These are phyloP conservation scores for Patella caerulea DNA, from an alignment of 2,888 invertebrate species.

Conservation along the genomic window DNA sequence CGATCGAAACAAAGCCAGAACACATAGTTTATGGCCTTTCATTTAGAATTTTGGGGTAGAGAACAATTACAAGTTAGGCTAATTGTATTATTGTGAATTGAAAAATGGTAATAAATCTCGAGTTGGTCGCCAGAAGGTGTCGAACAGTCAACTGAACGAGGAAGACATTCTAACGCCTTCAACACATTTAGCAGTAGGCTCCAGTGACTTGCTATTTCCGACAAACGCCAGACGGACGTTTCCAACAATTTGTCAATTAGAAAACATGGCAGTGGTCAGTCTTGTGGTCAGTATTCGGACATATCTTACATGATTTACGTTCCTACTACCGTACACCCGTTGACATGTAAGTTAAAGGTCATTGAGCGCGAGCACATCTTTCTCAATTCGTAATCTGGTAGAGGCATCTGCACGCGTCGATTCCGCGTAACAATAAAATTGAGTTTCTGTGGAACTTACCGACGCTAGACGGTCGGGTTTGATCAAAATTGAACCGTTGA, in stretches of 20 bases:
- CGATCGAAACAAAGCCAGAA: background rate
- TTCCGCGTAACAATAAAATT: no score
- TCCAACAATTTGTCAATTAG: conserved; percentile 6
- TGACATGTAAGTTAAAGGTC: background rate
- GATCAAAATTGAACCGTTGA: background rate
- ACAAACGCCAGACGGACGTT: conserved; percentile 5
- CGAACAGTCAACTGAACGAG: background rate
- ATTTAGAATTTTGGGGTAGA: background rate
- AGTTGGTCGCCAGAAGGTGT: conserved; percentile 3
- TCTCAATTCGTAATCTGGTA: background rate
- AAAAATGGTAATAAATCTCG: conserved; percentile 2
- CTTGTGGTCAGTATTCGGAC: conserved; percentile 3
- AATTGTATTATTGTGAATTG: conserved; percentile 11
- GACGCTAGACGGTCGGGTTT: background rate
- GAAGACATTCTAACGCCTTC: background rate
- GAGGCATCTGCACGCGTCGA: background rate
- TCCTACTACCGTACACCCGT: background rate
- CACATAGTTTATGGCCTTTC: conserved; percentile 5
- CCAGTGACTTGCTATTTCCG: conserved; percentile 6
- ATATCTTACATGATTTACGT: conserved; percentile 13
- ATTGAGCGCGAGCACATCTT: conserved; percentile 9
- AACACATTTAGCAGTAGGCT: conserved; percentile 7
- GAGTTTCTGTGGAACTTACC: no score
- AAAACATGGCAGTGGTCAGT: conserved; percentile 5
- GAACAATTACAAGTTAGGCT: background rate